These are phyloP conservation scores for Entelurus aequoreus DNA, from an alignment of 2,113 vertebrate species.

Conservation along the genomic window DNA sequence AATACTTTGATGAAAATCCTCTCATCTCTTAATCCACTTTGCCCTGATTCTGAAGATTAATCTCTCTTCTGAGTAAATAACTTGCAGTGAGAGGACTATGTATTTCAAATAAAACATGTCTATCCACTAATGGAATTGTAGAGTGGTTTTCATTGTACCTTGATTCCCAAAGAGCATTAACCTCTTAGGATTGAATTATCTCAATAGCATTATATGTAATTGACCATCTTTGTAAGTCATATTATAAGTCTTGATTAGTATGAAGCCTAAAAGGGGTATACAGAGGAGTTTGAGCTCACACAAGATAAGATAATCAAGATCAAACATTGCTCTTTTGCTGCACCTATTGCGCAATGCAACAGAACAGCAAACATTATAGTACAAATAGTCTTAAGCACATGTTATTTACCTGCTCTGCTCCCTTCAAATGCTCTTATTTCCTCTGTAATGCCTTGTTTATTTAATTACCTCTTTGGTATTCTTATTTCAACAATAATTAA, in stretches of 20 bases:
- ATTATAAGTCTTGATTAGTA: not conserved
- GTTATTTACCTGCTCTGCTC: not conserved
- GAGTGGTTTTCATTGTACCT: not conserved
- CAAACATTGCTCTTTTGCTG: not conserved
- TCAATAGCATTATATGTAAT: too few species aligned
- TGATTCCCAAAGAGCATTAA: not conserved
- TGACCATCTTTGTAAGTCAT: too few species aligned
- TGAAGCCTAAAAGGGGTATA: not conserved
- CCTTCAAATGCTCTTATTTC: slow-evolving; percentile 25
- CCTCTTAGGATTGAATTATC: not conserved
- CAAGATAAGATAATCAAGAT: not conserved
- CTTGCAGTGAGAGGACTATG: slow-evolving; percentile 48
- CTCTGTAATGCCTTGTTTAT: slow-evolving; percentile 50
- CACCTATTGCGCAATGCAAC: not conserved
- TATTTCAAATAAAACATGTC: slow-evolving; percentile 50
- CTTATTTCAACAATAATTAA: slow-evolving; percentile 70
- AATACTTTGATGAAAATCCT: slow-evolving; percentile 68
- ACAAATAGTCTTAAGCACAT: not conserved
- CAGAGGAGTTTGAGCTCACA: not conserved
- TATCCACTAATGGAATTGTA: not conserved
- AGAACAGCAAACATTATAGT: not conserved
- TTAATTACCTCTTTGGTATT: slow-evolving; percentile 60
- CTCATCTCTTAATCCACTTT: slow-evolving; percentile 75
- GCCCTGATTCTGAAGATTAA: slow-evolving; percentile 69
- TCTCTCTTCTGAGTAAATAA: slow-evolving; percentile 66